phyloP scores from a whole-genome alignment of 2,888 invertebrate genomes.

The Onchidella celtica region DNA sequence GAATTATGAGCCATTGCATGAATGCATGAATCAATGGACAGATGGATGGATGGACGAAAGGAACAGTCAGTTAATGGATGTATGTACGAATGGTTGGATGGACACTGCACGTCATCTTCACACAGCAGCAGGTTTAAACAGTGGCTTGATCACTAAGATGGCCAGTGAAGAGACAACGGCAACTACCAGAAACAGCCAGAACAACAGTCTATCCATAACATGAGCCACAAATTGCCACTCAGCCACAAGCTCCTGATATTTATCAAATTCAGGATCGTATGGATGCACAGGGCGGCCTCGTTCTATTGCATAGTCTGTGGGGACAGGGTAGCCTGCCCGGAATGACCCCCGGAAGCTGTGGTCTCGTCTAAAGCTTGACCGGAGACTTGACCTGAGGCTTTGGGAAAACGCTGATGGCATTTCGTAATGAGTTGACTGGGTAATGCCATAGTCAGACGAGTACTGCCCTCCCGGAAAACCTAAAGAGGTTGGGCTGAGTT shows the following conservation, averaged over 20 bases:
- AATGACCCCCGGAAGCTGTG: slow-evolving; percentile 20
- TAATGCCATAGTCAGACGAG: slow-evolving; percentile 17
- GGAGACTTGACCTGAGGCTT: slow-evolving; percentile 1
- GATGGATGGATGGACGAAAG: not conserved
- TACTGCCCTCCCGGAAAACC: slow-evolving; percentile 6
- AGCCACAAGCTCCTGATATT: slow-evolving; percentile 69
- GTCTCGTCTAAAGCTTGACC: slow-evolving; percentile 18
- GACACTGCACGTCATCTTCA: not conserved
- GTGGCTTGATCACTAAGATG: slow-evolving; percentile 78
- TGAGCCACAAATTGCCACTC: slow-evolving; percentile 80
- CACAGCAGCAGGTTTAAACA: slow-evolving; percentile 68
- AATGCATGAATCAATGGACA: not conserved
- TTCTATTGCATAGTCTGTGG: not conserved
- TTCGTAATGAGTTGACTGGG: not conserved
- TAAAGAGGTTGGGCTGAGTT: slow-evolving; percentile 1
- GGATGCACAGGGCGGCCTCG: not conserved
- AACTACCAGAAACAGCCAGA: slow-evolving; percentile 78
- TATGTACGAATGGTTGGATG: not conserved
- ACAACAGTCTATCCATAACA: slow-evolving; percentile 78
- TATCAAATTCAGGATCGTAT: slow-evolving; percentile 16
- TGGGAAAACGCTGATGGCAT: not conserved
- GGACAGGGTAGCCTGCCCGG: slow-evolving; percentile 21
- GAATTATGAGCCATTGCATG: no score
- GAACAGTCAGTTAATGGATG: not conserved
- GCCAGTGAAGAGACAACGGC: slow-evolving; percentile 75